Base-by-base conservation (phyloP, 2,113 vertebrate species). In the Hippocampus comes region DNA sequence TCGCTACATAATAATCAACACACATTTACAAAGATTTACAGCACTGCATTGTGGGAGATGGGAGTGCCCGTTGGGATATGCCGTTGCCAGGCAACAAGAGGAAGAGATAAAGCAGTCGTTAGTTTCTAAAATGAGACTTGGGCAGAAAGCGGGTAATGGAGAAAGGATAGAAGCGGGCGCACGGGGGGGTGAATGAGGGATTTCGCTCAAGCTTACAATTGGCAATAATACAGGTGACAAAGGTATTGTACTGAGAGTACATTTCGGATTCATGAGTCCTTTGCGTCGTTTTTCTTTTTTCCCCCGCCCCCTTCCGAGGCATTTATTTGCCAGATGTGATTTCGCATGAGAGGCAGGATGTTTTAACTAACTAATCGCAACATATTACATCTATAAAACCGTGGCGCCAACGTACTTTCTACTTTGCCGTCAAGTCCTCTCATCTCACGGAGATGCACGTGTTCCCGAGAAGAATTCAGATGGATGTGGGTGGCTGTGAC, bases 21-120 rank as follows among this genome's bases (percentile, higher is more conserved):
- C 88, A 92, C 90, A 93, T 94, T 94, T 95, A 95, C 94, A 95
- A 92, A 95, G 94, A 95, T 96, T 94, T 94, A 94, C 95, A 95
- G 91, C 84, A 91, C 86, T 90, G 89, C 87, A 91, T 91, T 86
- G 80, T 91, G 85, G 88, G 90, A 90, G 85, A 90, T 79, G 86
- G 82, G 86, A 90, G 83, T 86, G 81, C 87, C 86, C 78, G 70
- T 81, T 17, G 78, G 87, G 84, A 86, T 83, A 88, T 84, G 75
- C 69, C 81, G 84, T 91, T 89, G 87, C 89, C 84, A 86, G 81
- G 89, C 87, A 89, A 88, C 83, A 83, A 85, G 85, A 85, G 80
- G 77, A 84, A 83, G 63, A 90, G 81, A 89, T 87, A 86, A 90
- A 90, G 83, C 79, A 82, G 78, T 84, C 23, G 76, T 91, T 88